Conservation (phyloP, 2,797 vertebrate genomes). For the Tenualosa thibaudeaui region DNA sequence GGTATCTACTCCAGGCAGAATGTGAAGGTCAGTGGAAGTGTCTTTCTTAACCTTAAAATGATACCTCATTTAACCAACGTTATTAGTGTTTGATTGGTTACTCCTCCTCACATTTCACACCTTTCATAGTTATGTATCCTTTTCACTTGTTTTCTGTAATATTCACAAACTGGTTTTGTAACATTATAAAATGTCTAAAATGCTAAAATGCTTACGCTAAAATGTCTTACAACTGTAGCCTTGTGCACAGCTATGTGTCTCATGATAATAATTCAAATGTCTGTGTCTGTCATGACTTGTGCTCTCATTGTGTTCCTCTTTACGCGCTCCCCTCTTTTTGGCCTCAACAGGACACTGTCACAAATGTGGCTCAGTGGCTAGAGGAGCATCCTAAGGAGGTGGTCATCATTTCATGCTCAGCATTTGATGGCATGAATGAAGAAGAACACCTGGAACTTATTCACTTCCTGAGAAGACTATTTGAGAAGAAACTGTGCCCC, state of each 20-base stretch:
- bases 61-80: neutral
- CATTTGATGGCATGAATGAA: constrained; percentile 70
- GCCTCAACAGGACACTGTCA: constrained; percentile 70
- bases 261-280: too few species aligned
- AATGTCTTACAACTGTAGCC: too few species aligned
- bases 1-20: constrained; percentile 73
- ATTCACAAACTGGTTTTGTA: neutral
- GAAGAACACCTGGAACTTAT: constrained; percentile 71
- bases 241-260: neutral
- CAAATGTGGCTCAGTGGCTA: constrained; percentile 74
- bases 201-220: too few species aligned
- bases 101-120: too few species aligned
- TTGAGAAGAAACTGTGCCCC: constrained; percentile 73
- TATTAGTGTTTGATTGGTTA: neutral
- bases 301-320: neutral
- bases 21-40: constrained; percentile 69
- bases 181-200: too few species aligned
- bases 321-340: neutral
- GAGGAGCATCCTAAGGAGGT: constrained; percentile 73
- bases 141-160: too few species aligned
- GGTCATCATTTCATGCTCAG: constrained; percentile 74
- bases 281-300: too few species aligned
- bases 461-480: constrained; percentile 67
- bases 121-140: too few species aligned
- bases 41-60: neutral